Evolutionary conservation across 2,797 vertebrate genomes (phyloP), one percentile per base, ranked within the genome.

Genomic region (Microctenopoma lineatum): DNA sequence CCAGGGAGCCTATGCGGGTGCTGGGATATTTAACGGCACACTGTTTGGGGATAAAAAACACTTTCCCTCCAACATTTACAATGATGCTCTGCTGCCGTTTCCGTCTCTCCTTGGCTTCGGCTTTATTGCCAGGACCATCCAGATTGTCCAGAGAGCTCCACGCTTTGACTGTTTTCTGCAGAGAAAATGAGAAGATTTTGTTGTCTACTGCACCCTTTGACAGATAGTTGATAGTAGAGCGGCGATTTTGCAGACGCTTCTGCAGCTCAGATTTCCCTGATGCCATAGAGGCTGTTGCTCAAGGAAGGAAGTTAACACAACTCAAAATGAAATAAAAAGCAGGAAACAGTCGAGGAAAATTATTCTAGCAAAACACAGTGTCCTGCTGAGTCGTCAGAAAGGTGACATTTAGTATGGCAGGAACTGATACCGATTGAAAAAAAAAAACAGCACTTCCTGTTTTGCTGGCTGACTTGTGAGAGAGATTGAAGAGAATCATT

Each of bases 21-120:
- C 89, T 26, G 1, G 95, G 95, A 54, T 95, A 95, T 46, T 26
- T 91, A 32, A 92, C 59, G 0, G 84, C 94, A 4, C 77, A 75
- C n/a, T 79, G 79, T 70, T 46, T 90, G 2, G 92, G 89, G 1
- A 96, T 93, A 29, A 89, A 83, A 73, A 96, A 97, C 2, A 89
- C 52, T 45, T 88, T 94, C 0, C 95, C 95, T 4, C 95, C 96
- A 21, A 96, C 87, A 0, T 97, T 97, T 1, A 96, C 66, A 29
- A 84, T 94, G 27, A 96, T 76, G 36, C 38, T 77, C 25, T 82
- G 90, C 36, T 85, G 64, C 10, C 18, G 1, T 39, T 60, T 41
- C 4, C 54, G 48, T 48, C 47, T 58, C 3, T 79, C 55, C 46
- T 76, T 57, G 59, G 13, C 39, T 44, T 70, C 48, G 3, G 52